Evolutionary conservation across 2,113 vertebrate genomes (phyloP).

Genomic region (Danionella cerebrum): DNA sequence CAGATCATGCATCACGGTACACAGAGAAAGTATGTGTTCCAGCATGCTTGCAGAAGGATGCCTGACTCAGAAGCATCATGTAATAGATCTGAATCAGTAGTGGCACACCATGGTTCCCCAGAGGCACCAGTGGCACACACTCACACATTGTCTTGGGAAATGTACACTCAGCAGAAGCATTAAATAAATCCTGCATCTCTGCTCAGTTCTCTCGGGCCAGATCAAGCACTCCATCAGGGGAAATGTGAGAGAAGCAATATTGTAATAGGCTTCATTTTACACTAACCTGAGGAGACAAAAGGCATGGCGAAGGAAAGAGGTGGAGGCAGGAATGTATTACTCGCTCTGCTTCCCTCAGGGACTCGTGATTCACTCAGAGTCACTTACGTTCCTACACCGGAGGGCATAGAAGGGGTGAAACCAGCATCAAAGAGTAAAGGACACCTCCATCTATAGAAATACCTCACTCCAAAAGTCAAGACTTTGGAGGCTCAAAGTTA

Average conservation of each 20-base stretch:
- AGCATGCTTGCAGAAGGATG: background rate
- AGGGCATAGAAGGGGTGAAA: constrained; percentile 17
- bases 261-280: constrained; percentile 27
- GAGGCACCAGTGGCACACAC: constrained; percentile 1
- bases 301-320: constrained; percentile 14
- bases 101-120: constrained; percentile 9
- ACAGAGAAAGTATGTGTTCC: background rate
- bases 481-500: no score
- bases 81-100: constrained; percentile 30
- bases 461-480: no score
- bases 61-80: constrained; percentile 4
- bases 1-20: constrained; percentile 40
- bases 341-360: background rate
- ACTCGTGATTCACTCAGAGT: constrained; percentile 14
- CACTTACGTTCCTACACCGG: background rate
- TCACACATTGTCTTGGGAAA: constrained; percentile 2
- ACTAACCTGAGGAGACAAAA: constrained; percentile 31
- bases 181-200: constrained; percentile 30
- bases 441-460: no score
- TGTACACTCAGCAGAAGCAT: constrained; percentile 27
- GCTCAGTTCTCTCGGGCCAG: constrained; percentile 17
- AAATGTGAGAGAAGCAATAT: constrained; percentile 26
- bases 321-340: constrained; percentile 8
- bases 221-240: constrained; percentile 23
- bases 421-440: background rate